Evolutionary conservation across 2,797 vertebrate species (phyloP).

Genomic region (Hylomyscus alleni): DNA sequence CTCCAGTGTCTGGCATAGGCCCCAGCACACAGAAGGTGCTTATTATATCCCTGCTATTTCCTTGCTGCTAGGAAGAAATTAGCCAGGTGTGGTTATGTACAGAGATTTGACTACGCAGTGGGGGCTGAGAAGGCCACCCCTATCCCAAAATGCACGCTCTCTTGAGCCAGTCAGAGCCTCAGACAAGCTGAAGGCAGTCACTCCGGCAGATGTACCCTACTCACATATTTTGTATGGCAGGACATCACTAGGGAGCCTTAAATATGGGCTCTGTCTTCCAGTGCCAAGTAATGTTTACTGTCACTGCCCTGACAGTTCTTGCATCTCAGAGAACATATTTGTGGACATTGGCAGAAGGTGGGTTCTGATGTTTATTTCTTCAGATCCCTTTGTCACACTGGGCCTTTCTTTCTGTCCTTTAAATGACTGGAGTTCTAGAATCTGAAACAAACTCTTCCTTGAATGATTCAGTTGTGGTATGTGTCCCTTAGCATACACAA

Average conservation of each 20-base stretch:
- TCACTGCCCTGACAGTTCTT: neutral
- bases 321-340: neutral
- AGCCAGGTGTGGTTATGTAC: neutral
- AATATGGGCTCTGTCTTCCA: neutral
- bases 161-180: neutral
- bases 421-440: neutral
- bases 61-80: neutral
- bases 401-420: neutral
- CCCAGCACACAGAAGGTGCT: neutral
- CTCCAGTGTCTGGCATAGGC: neutral
- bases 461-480: neutral
- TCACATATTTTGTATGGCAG: neutral
- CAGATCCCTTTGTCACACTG: neutral
- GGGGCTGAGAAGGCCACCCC: neutral
- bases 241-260: neutral
- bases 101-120: neutral
- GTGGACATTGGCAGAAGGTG: neutral
- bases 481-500: neutral
- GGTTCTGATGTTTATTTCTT: neutral
- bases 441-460: neutral
- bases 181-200: neutral
- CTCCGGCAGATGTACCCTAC: fast-evolving
- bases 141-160: neutral
- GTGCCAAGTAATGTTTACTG: neutral
- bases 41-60: neutral